These are phyloP conservation scores for Aphrophora alni DNA, from an alignment of 2,888 invertebrate genomes.

Conservation along the genomic window DNA sequence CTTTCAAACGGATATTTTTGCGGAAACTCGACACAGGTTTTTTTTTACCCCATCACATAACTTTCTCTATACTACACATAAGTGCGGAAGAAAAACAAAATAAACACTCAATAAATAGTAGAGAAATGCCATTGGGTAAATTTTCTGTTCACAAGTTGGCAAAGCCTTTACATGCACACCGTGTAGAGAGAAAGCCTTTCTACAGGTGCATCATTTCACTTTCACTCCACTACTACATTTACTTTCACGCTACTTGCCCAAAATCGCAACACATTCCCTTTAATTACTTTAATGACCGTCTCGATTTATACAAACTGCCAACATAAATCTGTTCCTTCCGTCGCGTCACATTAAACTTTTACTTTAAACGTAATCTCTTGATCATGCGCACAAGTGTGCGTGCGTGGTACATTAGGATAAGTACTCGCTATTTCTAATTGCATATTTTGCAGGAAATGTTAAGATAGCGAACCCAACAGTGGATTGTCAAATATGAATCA, in stretches of 20 bases:
- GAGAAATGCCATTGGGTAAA: too few species aligned
- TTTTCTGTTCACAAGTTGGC: not conserved
- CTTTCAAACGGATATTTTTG: too few species aligned
- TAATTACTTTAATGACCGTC: not conserved
- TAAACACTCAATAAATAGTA: too few species aligned
- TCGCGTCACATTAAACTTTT: not conserved
- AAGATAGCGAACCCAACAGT: too few species aligned
- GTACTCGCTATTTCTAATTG: too few species aligned
- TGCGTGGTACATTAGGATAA: not conserved
- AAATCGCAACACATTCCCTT: conserved; percentile 4
- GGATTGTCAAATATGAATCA: too few species aligned
- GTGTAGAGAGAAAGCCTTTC: not conserved
- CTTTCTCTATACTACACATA: too few species aligned
- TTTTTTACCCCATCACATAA: too few species aligned
- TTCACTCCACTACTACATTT: not conserved
- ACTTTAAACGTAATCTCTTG: not conserved
- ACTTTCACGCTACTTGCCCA: conserved; percentile 2
- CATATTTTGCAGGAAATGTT: too few species aligned
- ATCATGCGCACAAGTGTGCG: not conserved
- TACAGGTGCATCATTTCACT: conserved; percentile 4
- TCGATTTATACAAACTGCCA: not conserved
- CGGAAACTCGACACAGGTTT: too few species aligned
- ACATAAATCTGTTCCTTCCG: not conserved
- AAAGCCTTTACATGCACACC: not conserved
- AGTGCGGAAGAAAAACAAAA: too few species aligned